A percentile compares a stretch with the other conserved stretches of the same genome.
Conservation (phyloP, 23 tunicate species). For the Corella eumyota region DNA sequence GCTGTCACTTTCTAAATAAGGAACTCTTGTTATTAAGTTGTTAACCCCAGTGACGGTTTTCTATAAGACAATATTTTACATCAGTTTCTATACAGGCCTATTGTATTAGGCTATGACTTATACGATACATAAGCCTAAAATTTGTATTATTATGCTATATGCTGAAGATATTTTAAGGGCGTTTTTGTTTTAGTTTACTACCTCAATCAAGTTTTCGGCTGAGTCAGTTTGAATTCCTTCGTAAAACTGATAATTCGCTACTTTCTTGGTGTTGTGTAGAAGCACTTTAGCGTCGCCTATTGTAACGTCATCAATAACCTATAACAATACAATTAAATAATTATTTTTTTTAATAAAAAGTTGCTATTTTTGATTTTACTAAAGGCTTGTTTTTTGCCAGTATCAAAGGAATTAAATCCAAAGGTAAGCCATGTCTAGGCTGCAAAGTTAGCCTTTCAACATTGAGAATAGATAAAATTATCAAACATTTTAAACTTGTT, state of each 20-base stretch:
- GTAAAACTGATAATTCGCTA: slow-evolving; percentile 59
- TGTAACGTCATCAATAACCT: slow-evolving; percentile 8
- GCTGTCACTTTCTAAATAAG: neutral
- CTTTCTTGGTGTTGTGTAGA: slow-evolving; percentile 36
- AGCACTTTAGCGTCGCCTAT: slow-evolving; percentile 26
- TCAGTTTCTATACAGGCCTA: too few relatives aligned
- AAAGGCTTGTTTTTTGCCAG: neutral
- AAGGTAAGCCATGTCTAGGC: neutral
- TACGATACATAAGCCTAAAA: too few relatives aligned
- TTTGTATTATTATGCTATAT: too few relatives aligned
- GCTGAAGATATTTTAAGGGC: too few relatives aligned
- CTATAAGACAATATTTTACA: neutral
- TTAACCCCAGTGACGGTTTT: slow-evolving; percentile 3
- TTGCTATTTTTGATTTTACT: neutral
- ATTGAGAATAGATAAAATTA: too few relatives aligned
- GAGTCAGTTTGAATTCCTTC: slow-evolving; percentile 42
- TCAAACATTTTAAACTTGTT: too few relatives aligned
- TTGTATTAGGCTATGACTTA: too few relatives aligned
- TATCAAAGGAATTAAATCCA: neutral
- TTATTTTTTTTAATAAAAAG: neutral
- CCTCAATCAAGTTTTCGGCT: slow-evolving; percentile 34
- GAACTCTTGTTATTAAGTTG: slow-evolving; percentile 2
- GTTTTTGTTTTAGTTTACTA: too few relatives aligned
- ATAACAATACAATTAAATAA: neutral
- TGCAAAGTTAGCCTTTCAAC: too few relatives aligned